Conservation (phyloP, 2,888 invertebrate species). For the Caenorhabditis sp. region DNA sequence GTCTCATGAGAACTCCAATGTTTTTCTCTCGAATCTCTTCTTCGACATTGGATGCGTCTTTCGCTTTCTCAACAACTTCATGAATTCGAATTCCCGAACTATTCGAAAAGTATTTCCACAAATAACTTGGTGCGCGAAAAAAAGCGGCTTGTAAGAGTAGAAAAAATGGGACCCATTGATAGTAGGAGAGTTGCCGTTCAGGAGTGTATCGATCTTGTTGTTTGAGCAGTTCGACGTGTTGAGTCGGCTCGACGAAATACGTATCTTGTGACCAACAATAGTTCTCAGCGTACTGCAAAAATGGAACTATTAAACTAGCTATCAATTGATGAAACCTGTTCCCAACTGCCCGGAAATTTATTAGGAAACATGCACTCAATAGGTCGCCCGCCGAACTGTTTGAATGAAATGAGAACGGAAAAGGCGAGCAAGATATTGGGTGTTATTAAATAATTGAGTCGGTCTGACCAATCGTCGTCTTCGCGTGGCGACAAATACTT, state of each 20-base stretch:
- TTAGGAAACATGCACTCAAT: conserved; percentile 70
- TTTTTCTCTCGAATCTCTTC: conserved; percentile 56
- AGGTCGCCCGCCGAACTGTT: conserved; percentile 60
- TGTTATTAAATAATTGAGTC: conserved; percentile 66
- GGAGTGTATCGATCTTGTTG: conserved; percentile 52
- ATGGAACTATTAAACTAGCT: background rate
- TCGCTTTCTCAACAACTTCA: conserved; percentile 66
- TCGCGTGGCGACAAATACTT: conserved; percentile 62
- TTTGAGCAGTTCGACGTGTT: conserved; percentile 61
- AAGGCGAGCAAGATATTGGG: conserved; percentile 68
- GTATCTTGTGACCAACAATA: conserved; percentile 69
- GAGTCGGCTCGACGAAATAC: conserved; percentile 63
- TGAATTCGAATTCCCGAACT: conserved; percentile 67
- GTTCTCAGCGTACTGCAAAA: conserved; percentile 68
- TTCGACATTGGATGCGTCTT: conserved; percentile 58
- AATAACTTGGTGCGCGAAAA: conserved; percentile 64
- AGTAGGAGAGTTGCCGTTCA: conserved; percentile 64
- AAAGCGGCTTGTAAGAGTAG: conserved; percentile 67
- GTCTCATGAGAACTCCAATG: conserved; percentile 56
- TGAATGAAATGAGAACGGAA: conserved; percentile 65
- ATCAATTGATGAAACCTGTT: too few relatives aligned
- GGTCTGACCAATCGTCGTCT: conserved; percentile 66
- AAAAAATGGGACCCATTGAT: conserved; percentile 69
- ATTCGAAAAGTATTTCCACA: conserved; percentile 66
- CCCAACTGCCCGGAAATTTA: conserved; percentile 69